phyloP scores from a whole-genome alignment of 2,888 invertebrate genomes.

The Tubiluchus corallicola region DNA sequence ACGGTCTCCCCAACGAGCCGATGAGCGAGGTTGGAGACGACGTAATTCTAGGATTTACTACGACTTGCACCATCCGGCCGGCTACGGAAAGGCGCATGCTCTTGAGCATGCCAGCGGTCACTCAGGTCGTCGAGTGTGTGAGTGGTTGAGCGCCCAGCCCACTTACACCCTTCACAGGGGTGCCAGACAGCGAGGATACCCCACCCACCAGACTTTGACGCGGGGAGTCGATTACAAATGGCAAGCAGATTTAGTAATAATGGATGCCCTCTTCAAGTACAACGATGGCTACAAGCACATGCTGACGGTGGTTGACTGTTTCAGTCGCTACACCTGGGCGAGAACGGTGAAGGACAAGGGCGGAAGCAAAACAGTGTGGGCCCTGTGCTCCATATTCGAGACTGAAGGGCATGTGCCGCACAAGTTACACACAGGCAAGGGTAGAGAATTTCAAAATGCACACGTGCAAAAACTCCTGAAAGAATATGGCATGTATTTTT shows the following conservation, averaged over 20 bases:
- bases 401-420: slow-evolving; percentile 12
- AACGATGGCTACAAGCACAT: slow-evolving; percentile 16
- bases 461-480: slow-evolving; percentile 11
- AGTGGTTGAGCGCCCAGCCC: too few relatives aligned
- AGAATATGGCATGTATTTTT: slow-evolving; percentile 14
- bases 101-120: too few relatives aligned
- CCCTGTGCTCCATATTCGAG: slow-evolving; percentile 13
- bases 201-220: too few relatives aligned
- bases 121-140: too few relatives aligned
- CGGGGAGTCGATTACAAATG: slow-evolving; percentile 17
- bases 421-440: slow-evolving; percentile 14
- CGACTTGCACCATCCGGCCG: too few relatives aligned
- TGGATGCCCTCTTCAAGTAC: slow-evolving; percentile 8
- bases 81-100: too few relatives aligned
- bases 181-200: too few relatives aligned
- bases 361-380: slow-evolving; percentile 11
- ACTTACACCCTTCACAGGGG: too few relatives aligned
- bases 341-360: slow-evolving; percentile 16
- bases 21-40: too few relatives aligned
- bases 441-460: slow-evolving; percentile 13
- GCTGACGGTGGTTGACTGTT: slow-evolving; percentile 17
- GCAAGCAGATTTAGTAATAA: slow-evolving; percentile 17
- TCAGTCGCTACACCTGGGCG: slow-evolving; percentile 16
- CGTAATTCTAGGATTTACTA: too few relatives aligned
- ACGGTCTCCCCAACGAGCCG: too few relatives aligned